Percentiles rank a stretch among this genome's conserved stretches.
These are phyloP conservation scores for Bovichtus diacanthus DNA, from an alignment of 2,797 vertebrate genomes.

Conservation along the genomic window DNA sequence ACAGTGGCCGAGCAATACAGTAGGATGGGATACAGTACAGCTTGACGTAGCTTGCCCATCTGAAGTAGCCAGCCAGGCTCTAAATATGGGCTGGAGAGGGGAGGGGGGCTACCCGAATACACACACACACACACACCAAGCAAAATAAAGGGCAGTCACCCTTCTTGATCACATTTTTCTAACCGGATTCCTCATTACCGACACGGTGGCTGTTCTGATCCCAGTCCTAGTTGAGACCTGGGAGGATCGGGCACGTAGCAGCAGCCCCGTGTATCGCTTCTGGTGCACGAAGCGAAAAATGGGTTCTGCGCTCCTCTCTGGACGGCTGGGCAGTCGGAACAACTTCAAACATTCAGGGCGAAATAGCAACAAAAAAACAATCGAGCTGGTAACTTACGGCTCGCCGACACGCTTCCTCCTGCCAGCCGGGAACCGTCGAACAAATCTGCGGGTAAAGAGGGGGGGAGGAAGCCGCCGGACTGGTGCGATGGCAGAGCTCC, in stretches of 20 bases:
- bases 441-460: constrained; percentile 41
- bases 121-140: constrained; percentile 45
- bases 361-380: constrained; percentile 38
- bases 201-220: constrained; percentile 54
- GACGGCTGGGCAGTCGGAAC: constrained; percentile 60
- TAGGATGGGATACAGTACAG: constrained; percentile 67
- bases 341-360: constrained; percentile 75
- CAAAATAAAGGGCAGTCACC: constrained; percentile 68
- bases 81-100: constrained; percentile 70
- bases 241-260: constrained; percentile 65
- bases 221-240: constrained; percentile 38
- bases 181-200: constrained; percentile 48
- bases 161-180: constrained; percentile 54
- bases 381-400: constrained; percentile 70
- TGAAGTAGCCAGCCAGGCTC: constrained; percentile 78
- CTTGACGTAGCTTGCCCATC: constrained; percentile 78
- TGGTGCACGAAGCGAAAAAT: constrained; percentile 76
- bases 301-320: constrained; percentile 62
- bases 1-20: constrained; percentile 37
- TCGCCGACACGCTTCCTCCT: constrained; percentile 66
- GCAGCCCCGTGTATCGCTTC: constrained; percentile 64
- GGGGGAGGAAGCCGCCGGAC: constrained; percentile 55
- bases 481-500: constrained; percentile 78
- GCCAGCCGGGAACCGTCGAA: constrained; percentile 64
- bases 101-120: constrained; percentile 36